Evolutionary conservation across 2,113 vertebrate species (phyloP).

Genomic region (Pundamilia nyererei): DNA sequence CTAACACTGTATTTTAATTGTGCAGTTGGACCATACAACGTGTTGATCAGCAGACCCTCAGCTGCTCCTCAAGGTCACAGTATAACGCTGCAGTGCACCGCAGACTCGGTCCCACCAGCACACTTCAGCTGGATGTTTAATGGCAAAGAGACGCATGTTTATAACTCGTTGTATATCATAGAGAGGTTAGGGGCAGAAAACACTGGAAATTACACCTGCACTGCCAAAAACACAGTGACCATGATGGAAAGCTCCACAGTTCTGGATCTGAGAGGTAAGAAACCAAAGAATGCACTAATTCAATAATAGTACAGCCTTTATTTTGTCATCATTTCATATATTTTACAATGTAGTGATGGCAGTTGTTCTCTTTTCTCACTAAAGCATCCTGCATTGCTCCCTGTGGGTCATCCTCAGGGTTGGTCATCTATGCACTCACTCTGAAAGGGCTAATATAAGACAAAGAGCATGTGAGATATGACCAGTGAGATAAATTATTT

Average conservation of each 20-base stretch:
- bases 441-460: background rate
- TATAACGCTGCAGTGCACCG: conserved; percentile 40
- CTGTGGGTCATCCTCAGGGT: conserved; percentile 19
- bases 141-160: conserved; percentile 9
- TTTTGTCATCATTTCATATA: background rate
- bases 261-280: conserved; percentile 39
- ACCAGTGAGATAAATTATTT: background rate
- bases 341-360: background rate
- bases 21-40: conserved; percentile 57
- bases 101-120: conserved; percentile 43
- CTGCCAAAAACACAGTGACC: conserved; percentile 48
- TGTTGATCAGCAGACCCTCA: conserved; percentile 10
- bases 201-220: conserved; percentile 61
- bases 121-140: conserved; percentile 59
- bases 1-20: background rate
- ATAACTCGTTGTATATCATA: conserved; percentile 19
- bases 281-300: background rate
- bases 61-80: conserved; percentile 12
- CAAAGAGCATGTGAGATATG: background rate
- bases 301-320: background rate
- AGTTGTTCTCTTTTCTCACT: background rate
- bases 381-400: conserved; percentile 41
- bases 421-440: background rate
- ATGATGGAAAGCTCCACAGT: conserved; percentile 24
- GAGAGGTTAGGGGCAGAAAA: conserved; percentile 3